Conservation (phyloP, 2,797 vertebrate species). For the Siniperca obscura region DNA sequence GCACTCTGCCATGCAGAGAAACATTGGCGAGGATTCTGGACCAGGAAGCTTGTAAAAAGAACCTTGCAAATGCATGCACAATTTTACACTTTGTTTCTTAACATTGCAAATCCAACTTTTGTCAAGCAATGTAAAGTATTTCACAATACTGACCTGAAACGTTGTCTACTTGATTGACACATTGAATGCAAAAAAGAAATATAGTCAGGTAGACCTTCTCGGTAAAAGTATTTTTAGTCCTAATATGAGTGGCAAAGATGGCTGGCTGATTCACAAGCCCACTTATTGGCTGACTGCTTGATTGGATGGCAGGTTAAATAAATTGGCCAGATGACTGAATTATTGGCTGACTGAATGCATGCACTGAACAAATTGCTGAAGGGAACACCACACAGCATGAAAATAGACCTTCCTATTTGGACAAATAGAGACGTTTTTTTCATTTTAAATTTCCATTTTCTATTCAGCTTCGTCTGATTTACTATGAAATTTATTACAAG, state of each 20-base stretch:
- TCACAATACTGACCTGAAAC: neutral
- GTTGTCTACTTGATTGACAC: neutral
- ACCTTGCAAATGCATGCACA: neutral
- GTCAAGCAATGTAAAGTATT: too few relatives aligned
- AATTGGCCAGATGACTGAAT: constrained; percentile 50
- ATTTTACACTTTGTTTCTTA: neutral
- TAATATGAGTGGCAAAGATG: neutral
- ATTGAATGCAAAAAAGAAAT: too few relatives aligned
- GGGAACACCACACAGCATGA: neutral
- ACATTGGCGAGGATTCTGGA: neutral
- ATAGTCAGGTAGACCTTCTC: too few relatives aligned
- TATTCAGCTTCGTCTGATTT: constrained; percentile 8
- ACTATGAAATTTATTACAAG: neutral
- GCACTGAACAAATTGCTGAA: constrained; percentile 22
- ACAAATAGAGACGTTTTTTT: constrained; percentile 7
- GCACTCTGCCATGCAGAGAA: neutral
- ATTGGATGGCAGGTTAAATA: constrained; percentile 43
- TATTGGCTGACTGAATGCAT: constrained; percentile 22
- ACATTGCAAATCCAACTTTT: neutral
- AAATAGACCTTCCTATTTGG: constrained; percentile 17
- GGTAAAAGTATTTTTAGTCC: neutral
- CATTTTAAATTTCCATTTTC: constrained; percentile 12
- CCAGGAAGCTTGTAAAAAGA: too few relatives aligned
- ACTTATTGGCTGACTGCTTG: constrained; percentile 34
- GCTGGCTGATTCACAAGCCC: constrained; percentile 33